Evolutionary conservation across 2,113 vertebrate genomes (phyloP).

Genomic region (Misgurnus mizolepis): DNA sequence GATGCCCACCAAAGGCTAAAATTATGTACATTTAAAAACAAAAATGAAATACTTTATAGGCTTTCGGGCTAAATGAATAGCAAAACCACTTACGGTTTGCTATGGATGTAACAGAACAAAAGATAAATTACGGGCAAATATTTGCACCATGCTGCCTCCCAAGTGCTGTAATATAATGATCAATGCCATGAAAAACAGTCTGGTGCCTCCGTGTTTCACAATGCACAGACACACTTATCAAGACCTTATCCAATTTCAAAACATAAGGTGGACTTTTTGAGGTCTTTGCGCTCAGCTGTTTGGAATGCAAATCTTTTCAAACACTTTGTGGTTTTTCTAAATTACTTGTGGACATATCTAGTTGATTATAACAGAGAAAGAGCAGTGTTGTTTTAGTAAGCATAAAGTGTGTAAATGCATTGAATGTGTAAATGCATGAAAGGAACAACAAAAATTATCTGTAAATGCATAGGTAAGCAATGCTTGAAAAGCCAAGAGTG

Average conservation of each 20-base stretch:
- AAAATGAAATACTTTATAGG: too few relatives aligned
- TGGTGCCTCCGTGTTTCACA: neutral
- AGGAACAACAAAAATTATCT: too few relatives aligned
- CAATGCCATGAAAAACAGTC: neutral
- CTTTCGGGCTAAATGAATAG: too few relatives aligned
- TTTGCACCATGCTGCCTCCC: too few relatives aligned
- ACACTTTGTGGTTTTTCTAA: neutral
- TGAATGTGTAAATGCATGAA: neutral
- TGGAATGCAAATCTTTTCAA: conserved; percentile 11
- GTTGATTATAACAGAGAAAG: neutral
- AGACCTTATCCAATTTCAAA: conserved; percentile 12
- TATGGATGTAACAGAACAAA: neutral
- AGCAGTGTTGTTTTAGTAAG: conserved; percentile 14
- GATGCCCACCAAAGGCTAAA: too few relatives aligned
- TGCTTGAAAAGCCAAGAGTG: neutral
- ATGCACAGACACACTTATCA: neutral
- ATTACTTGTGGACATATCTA: conserved; percentile 13
- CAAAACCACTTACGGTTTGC: too few relatives aligned
- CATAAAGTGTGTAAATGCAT: neutral
- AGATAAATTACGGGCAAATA: neutral
- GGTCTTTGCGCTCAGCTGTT: neutral
- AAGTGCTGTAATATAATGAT: neutral
- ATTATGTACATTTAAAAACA: too few relatives aligned
- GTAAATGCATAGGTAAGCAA: neutral
- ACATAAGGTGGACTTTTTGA: neutral